Base-by-base conservation (phyloP, 64 coral and sea anemone species). In the Hydrozoanthus tunicans region DNA sequence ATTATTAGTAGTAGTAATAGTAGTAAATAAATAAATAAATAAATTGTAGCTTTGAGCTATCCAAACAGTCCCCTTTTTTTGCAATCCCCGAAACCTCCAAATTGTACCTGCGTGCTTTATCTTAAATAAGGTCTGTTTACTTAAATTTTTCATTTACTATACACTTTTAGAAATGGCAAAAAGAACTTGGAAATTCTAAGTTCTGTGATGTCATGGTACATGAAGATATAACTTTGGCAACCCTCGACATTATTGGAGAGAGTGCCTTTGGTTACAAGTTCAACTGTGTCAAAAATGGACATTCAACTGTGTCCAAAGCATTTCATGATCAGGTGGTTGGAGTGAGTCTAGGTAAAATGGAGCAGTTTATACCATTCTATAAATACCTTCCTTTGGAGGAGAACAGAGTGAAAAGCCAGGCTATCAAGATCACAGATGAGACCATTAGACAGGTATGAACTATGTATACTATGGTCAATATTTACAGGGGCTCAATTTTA, bases 251-350 rank as follows among this genome's bases (percentile, higher is more conserved):
- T 9, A 79, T 79, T 59, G 77, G 77, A 58, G 77, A 58, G 17
- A 79, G 77, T n/a, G 77, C 77, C 4, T 79, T 79, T 79, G 77
- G 77, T 56, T 79, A 79, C 77, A 79, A 79, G 54, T 79, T 79
- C 13, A 79, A 79, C 77, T 79, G 77, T 79, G 77, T 79, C 53
- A 79, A 25, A 14, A 79, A 59, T 59, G 77, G 77, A 9, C 77
- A 79, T 59, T 79, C 77, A 14, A 79, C 24, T 3, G 56, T 79
- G 5, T 79, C 77, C 14, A 79, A 59, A 58, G 77, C 77, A 79
- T 79, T 79, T 58, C 77, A 58, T 26, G 55, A 32, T 11, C 71
- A 79, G 77, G 77, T 79, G 17, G 56, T 79, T 79, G 77, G 77
- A 58, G 77, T 79, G 17, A 79, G 77, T 74, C 71, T 74, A 0